Evolutionary conservation across 2,888 invertebrate genomes (phyloP).

Genomic region (Oligia fasciuncula): DNA sequence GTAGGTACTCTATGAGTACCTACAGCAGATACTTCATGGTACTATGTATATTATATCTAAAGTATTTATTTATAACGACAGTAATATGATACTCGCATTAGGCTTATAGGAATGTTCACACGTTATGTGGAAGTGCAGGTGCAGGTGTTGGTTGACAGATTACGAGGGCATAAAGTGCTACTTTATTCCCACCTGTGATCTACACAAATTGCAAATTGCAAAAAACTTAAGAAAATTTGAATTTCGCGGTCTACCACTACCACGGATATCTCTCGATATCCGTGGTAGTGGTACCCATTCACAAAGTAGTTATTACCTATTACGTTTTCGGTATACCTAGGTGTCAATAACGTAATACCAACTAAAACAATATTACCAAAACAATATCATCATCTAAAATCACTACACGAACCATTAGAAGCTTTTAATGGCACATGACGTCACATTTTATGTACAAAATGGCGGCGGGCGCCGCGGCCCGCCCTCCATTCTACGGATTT

Average conservation of each 20-base stretch:
- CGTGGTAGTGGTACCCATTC: too few species aligned
- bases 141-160: neutral
- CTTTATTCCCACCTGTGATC: too few species aligned
- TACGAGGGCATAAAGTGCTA: too few species aligned
- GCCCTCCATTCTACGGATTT: slow-evolving; percentile 25
- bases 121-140: neutral
- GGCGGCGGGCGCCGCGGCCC: slow-evolving; percentile 38
- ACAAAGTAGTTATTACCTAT: neutral
- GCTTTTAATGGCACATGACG: slow-evolving; percentile 44
- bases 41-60: too few species aligned
- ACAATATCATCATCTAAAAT: slow-evolving; percentile 1
- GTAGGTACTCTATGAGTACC: too few species aligned
- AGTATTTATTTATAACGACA: neutral
- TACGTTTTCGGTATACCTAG: neutral
- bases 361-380: neutral
- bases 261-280: too few species aligned
- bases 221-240: too few species aligned
- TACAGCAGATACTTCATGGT: too few species aligned
- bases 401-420: slow-evolving; percentile 9
- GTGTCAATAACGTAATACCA: neutral
- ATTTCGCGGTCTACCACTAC: too few species aligned
- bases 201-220: neutral
- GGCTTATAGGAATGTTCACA: slow-evolving; percentile 9
- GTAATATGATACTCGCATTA: slow-evolving; percentile 14
- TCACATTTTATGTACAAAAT: slow-evolving; percentile 39